These are phyloP conservation scores for Cecidostiba fungosa DNA, from an alignment of 2,888 invertebrate genomes.

Conservation along the genomic window DNA sequence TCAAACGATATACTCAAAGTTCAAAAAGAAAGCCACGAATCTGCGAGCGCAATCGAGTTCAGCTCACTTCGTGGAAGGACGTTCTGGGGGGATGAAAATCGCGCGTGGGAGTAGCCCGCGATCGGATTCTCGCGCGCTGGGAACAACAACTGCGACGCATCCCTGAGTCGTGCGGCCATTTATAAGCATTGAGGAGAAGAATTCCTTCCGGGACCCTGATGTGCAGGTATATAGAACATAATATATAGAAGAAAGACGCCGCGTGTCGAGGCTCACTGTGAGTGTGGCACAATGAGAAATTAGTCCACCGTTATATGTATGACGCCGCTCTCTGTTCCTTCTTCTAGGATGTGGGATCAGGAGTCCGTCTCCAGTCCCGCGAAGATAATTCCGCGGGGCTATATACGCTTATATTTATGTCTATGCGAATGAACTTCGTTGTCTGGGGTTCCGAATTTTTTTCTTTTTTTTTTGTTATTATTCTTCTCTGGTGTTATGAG, in stretches of 20 bases:
- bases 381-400: conserved; percentile 46
- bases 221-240: conserved; percentile 50
- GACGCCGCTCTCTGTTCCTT: neutral
- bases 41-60: conserved; percentile 47
- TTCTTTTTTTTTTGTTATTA: neutral
- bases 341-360: conserved; percentile 49
- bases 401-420: too few species aligned
- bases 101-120: conserved; percentile 53
- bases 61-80: conserved; percentile 55
- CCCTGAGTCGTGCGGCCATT: conserved; percentile 4
- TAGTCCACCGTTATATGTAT: conserved; percentile 52
- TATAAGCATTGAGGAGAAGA: conserved; percentile 37
- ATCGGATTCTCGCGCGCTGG: conserved; percentile 49
- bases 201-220: conserved; percentile 55
- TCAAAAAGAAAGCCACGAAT: conserved; percentile 6
- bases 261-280: conserved; percentile 25
- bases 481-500: neutral
- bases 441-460: neutral
- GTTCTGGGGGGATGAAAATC: conserved; percentile 14
- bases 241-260: neutral
- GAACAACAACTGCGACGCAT: conserved; percentile 10
- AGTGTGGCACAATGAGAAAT: conserved; percentile 59
- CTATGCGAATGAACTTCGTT: neutral
- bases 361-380: conserved; percentile 40
- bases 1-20: too few species aligned